These are phyloP conservation scores for Drosophila malerkotliana DNA, from an alignment of 1,140 invertebrate species.

Conservation along the genomic window DNA sequence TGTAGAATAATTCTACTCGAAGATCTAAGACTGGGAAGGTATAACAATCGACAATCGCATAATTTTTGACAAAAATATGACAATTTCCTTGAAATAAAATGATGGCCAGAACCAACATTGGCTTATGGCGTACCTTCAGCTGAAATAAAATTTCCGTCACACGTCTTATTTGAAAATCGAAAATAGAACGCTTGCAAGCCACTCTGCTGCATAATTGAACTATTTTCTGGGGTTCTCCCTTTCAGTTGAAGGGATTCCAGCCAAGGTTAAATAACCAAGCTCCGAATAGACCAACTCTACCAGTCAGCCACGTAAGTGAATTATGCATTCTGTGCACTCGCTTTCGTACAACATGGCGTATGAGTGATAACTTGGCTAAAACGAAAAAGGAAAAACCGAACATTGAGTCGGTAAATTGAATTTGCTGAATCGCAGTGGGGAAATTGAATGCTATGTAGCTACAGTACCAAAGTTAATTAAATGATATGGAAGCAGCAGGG, in stretches of 20 bases:
- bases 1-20: no score
- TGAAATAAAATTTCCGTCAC: constrained; percentile 61
- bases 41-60: no score
- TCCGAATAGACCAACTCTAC: constrained; percentile 18
- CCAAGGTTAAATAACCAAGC: constrained; percentile 26
- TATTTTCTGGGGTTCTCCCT: background rate
- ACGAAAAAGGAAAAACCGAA: background rate
- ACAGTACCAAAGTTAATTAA: constrained; percentile 27
- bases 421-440: constrained; percentile 25
- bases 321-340: constrained; percentile 45
- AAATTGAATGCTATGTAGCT: constrained; percentile 20
- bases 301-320: constrained; percentile 55
- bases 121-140: constrained; percentile 44
- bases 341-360: constrained; percentile 52
- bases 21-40: no score
- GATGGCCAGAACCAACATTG: background rate
- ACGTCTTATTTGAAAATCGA: constrained; percentile 19
- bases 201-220: constrained; percentile 56
- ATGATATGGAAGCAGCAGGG: background rate
- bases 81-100: no score
- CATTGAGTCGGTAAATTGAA: constrained; percentile 33
- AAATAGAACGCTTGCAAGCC: constrained; percentile 23
- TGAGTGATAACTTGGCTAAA: constrained; percentile 41
- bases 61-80: no score
- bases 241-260: constrained; percentile 13